Evolutionary conservation across 2,888 invertebrate genomes (phyloP).

Genomic region (Hyles lineata): DNA sequence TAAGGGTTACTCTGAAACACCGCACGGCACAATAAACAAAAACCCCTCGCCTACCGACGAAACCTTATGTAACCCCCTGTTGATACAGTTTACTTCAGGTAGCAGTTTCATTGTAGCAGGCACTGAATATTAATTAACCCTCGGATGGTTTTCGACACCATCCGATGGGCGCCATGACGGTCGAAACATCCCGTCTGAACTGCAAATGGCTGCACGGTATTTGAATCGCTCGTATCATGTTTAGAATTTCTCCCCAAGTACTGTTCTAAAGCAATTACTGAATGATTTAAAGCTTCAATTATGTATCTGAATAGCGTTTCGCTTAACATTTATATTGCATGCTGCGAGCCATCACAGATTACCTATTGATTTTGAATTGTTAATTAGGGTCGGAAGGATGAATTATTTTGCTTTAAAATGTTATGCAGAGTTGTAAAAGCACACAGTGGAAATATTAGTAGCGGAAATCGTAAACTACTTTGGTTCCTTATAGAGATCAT

Average conservation of each 20-base stretch:
- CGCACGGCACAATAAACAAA: slow-evolving; percentile 65
- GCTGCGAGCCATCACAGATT: slow-evolving; percentile 16
- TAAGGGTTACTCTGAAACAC: slow-evolving; percentile 95
- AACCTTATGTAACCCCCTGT: slow-evolving; percentile 13
- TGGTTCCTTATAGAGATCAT: too few relatives aligned
- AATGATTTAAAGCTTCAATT: slow-evolving; percentile 20
- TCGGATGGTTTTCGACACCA: background rate
- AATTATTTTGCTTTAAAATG: background rate
- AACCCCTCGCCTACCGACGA: slow-evolving; percentile 36
- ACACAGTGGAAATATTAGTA: background rate
- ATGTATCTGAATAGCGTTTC: slow-evolving; percentile 19
- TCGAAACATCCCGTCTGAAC: background rate
- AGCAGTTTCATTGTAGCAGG: background rate
- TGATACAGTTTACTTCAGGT: slow-evolving; percentile 29
- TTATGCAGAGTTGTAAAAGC: background rate
- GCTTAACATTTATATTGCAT: slow-evolving; percentile 24
- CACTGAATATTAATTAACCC: slow-evolving; percentile 10
- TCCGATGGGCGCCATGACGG: background rate
- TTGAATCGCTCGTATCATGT: background rate
- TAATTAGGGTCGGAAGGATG: slow-evolving; percentile 7
- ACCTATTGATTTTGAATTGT: slow-evolving; percentile 14
- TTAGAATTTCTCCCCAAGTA: background rate
- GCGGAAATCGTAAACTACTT: too few relatives aligned
- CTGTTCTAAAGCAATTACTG: slow-evolving; percentile 20
- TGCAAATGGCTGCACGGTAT: background rate